phyloP scores from a whole-genome alignment of 2,113 vertebrate species.

The Callithrix jacchus region DNA sequence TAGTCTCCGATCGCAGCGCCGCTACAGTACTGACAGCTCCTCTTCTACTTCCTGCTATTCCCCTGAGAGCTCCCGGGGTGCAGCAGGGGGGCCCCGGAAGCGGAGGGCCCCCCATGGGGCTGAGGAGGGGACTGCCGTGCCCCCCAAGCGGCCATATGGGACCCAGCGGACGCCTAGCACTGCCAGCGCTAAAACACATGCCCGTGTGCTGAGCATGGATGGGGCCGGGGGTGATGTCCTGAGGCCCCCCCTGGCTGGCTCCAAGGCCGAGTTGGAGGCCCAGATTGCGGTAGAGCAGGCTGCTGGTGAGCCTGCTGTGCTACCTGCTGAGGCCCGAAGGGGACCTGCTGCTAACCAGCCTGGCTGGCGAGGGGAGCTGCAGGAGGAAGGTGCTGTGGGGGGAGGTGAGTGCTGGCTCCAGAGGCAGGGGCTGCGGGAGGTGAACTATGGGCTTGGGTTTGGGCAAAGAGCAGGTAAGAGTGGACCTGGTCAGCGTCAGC shows the following conservation, averaged over 20 bases:
- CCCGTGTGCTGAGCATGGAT: conserved; percentile 92
- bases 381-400: conserved; percentile 91
- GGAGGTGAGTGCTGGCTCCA: conserved; percentile 85
- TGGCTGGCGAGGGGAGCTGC: conserved; percentile 78
- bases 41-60: conserved; percentile 93
- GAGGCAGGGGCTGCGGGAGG: no score
- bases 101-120: conserved; percentile 64
- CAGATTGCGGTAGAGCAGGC: conserved; percentile 79
- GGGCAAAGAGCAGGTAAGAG: neutral
- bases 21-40: conserved; percentile 90
- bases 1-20: conserved; percentile 89
- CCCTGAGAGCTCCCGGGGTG: conserved; percentile 83
- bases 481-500: neutral
- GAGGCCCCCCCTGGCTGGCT: conserved; percentile 86
- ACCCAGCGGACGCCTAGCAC: conserved; percentile 92
- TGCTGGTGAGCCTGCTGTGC: conserved; percentile 16
- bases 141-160: conserved; percentile 83
- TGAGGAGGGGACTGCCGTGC: conserved; percentile 79
- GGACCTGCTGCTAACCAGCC: conserved; percentile 79
- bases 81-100: conserved; percentile 70
- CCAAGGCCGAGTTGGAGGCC: conserved; percentile 93
- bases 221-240: conserved; percentile 83
- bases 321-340: conserved; percentile 69
- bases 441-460: neutral
- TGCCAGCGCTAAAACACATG: conserved; percentile 92